phyloP scores from a whole-genome alignment of 1,140 invertebrate genomes.

The Globodera rostochiensis region DNA sequence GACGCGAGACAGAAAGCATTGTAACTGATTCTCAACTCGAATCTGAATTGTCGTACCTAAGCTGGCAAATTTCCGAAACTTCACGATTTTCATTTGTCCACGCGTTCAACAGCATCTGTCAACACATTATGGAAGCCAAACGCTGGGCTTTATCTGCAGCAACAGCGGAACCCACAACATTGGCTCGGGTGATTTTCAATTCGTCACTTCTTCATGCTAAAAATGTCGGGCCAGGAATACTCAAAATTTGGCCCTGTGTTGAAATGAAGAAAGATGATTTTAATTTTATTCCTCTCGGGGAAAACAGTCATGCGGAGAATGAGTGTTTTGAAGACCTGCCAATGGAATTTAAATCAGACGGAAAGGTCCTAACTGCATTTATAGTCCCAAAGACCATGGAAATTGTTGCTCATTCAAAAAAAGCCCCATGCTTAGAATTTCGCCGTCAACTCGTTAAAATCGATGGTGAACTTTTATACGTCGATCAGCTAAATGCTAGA shows the following conservation, averaged over 20 bases:
- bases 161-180: neutral
- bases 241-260: constrained; percentile 6
- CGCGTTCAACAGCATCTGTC: neutral
- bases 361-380: neutral
- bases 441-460: too few species aligned
- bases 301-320: too few species aligned
- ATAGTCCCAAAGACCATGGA: neutral
- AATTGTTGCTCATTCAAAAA: neutral
- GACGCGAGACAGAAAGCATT: neutral
- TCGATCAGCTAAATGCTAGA: too few species aligned
- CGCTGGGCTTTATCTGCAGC: neutral
- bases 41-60: neutral
- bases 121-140: neutral
- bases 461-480: too few species aligned
- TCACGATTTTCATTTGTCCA: neutral
- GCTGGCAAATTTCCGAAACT: neutral
- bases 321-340: too few species aligned
- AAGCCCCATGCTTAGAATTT: too few species aligned
- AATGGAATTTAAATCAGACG: too few species aligned
- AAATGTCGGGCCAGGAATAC: neutral
- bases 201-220: neutral
- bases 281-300: neutral
- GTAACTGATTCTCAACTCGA: neutral
- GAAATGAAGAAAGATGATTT: neutral
- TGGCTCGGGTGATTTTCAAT: neutral